Conservation (phyloP, 1,140 invertebrate species). For the Pseudoatta argentina region DNA sequence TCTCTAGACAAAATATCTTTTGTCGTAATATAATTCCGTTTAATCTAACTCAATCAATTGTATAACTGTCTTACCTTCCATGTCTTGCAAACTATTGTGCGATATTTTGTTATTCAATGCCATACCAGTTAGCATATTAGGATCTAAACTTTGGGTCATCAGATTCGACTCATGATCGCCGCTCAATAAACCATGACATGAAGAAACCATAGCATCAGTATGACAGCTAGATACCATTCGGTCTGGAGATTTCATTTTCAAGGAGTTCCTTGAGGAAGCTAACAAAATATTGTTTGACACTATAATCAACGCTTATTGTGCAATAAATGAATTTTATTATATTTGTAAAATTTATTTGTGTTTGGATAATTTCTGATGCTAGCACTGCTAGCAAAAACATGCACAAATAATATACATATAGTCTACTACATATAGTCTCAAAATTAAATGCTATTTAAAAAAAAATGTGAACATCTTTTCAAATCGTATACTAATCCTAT, state of each 20-base stretch:
- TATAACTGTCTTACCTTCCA: constrained; percentile 77
- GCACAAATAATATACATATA: constrained; percentile 72
- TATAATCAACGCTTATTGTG: constrained; percentile 39
- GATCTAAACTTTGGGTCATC: constrained; percentile 90
- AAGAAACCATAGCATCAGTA: constrained; percentile 81
- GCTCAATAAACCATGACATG: constrained; percentile 79
- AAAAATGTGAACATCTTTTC: constrained; percentile 67
- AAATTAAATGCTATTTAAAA: constrained; percentile 67
- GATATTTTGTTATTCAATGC: constrained; percentile 76
- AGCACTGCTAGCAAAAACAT: constrained; percentile 75
- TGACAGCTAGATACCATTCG: constrained; percentile 91
- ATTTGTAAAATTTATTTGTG: constrained; percentile 21
- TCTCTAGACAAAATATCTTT: constrained; percentile 75
- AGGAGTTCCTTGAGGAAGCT: constrained; percentile 82
- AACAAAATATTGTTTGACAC: constrained; percentile 60
- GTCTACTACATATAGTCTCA: constrained; percentile 37
- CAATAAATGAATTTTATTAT: neutral
- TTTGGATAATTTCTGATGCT: constrained; percentile 56
- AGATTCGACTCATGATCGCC: constrained; percentile 83
- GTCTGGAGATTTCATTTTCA: constrained; percentile 90
- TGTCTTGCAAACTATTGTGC: constrained; percentile 74
- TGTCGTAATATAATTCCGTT: constrained; percentile 23
- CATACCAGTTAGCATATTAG: constrained; percentile 83
- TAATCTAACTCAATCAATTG: constrained; percentile 7
- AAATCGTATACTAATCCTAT: constrained; percentile 71